Base-by-base conservation (phyloP, 2,113 vertebrate genomes). In the Eubucco bourcierii region DNA sequence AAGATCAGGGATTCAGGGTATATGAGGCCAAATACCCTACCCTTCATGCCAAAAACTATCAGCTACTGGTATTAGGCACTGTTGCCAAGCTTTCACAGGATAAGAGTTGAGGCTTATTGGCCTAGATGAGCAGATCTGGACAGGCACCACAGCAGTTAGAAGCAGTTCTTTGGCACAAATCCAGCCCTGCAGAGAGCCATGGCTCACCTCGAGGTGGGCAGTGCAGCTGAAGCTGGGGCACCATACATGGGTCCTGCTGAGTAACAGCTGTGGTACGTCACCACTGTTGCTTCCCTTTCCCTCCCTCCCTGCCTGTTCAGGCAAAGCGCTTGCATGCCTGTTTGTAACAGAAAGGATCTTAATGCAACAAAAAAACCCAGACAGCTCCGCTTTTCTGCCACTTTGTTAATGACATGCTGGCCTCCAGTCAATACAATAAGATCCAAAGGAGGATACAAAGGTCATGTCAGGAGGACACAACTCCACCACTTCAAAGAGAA, bases 361-460 rank as follows among this genome's bases (percentile, higher is more conserved):
- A 84, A 73, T 78, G 70, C 39, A 91, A 95, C 56, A 93, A 91
- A 94, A 79, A 78, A 65, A 0, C 44, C 71, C 75, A 80, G 87
- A 77, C 64, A 77, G 82, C 75, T 66, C 87, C 85, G 93, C 72
- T 92, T 83, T 88, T 85, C 76, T 82, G 81, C n/a, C 0, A 20
- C 91, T 96, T 90, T 92, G 89, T 89, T 89, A 94, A 82, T 74
- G 84, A 66, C 81, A 90, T 1, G 16, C 37, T 80, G 82, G 94
- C 87, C 87, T 78, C 87, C 53, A 52, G 52, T 84, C 84, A 71
- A 82, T 24, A 93, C 70, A 95, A 64, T 39, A 72, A 84, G 81
- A 89, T 71, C 56, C 79, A 89, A 76, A 86, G 71, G 65, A 92
- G 75, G 86, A 82, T 90, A 84, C 67, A 95, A 94, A 95, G 92